Conservation (phyloP, 2,797 vertebrate species). For the Numenius phaeopus region DNA sequence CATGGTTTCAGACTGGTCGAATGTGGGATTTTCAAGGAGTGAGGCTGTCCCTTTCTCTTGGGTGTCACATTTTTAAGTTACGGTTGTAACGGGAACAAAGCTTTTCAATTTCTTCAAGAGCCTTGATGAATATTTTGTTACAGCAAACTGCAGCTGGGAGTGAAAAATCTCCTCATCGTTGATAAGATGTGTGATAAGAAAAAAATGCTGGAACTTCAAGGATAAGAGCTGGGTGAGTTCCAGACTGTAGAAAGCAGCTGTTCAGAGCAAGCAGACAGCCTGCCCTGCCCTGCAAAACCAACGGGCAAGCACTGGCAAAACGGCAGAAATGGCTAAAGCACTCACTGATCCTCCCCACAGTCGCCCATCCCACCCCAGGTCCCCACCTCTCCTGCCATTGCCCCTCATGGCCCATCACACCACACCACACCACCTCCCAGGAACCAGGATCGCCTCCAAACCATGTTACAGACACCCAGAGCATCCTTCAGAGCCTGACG, state of each 20-base stretch:
- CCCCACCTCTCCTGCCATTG: too few species aligned
- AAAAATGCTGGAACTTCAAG: background rate
- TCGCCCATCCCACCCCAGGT: too few species aligned
- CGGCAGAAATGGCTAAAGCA: background rate
- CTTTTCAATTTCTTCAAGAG: background rate
- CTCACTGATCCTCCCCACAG: background rate
- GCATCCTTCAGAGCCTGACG: background rate
- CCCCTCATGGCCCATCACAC: background rate
- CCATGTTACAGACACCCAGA: background rate
- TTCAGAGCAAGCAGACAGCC: background rate
- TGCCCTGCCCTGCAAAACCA: background rate
- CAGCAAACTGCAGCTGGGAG: background rate
- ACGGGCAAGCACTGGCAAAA: background rate
- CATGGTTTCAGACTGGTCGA: rapidly evolving
- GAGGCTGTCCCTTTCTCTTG: background rate
- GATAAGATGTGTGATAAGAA: too few species aligned
- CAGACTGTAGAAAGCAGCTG: background rate
- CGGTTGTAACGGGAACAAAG: background rate
- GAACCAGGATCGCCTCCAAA: background rate
- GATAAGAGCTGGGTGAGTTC: background rate
- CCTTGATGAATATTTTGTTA: background rate
- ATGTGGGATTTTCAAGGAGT: background rate
- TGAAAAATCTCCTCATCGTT: background rate
- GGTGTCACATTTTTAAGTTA: background rate
- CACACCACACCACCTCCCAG: background rate